These are phyloP conservation scores for Pyrocoelia pectoralis DNA, from an alignment of 2,888 invertebrate species.

Conservation along the genomic window DNA sequence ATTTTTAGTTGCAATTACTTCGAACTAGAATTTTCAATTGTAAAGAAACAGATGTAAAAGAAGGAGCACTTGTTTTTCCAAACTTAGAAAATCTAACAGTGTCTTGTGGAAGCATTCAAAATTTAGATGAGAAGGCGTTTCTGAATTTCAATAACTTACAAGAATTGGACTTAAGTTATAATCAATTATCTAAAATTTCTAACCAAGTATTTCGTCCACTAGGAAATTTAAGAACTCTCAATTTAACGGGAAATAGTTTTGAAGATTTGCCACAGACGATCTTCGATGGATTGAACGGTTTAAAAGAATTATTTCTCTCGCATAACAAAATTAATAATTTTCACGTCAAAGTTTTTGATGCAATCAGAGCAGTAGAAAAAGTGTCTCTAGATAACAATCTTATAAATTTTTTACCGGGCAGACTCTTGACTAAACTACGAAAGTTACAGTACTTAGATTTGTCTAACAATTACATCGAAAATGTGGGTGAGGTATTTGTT, in stretches of 20 bases:
- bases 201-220: conserved; percentile 36
- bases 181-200: conserved; percentile 36
- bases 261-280: conserved; percentile 35
- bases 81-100: conserved; percentile 36
- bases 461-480: conserved; percentile 37
- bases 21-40: conserved; percentile 13
- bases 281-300: conserved; percentile 35
- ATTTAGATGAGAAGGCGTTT: conserved; percentile 35
- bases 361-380: conserved; percentile 24
- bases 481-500: conserved; percentile 37
- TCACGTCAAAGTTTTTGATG: conserved; percentile 38
- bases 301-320: conserved; percentile 38
- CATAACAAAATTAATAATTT: conserved; percentile 39
- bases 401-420: conserved; percentile 33
- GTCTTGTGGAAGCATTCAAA: conserved; percentile 31
- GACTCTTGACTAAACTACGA: conserved; percentile 39
- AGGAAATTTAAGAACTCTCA: conserved; percentile 30
- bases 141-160: conserved; percentile 31
- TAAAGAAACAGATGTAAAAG: conserved; percentile 17
- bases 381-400: conserved; percentile 40
- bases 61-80: conserved; percentile 33
- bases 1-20: conserved; percentile 17
- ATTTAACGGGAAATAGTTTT: conserved; percentile 39
- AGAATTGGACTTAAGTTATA: conserved; percentile 37
- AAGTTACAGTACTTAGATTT: conserved; percentile 39